Evolutionary conservation across 2,113 vertebrate genomes (phyloP).

Genomic region (Cephalopterus ornatus): DNA sequence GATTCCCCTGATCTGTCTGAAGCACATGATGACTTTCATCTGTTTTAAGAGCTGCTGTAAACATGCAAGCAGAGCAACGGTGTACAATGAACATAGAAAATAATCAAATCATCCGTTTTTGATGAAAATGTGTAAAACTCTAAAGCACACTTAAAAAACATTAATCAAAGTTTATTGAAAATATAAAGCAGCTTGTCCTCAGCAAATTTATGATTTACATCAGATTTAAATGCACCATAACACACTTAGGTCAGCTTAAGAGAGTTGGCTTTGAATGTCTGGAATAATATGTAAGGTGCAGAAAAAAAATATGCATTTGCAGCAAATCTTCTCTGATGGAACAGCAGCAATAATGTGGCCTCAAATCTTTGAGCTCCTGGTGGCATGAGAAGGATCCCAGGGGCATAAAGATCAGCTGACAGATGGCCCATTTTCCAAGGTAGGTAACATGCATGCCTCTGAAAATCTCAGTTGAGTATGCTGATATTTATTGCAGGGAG

Average conservation of each 20-base stretch:
- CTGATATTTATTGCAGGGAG: neutral
- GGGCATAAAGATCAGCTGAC: neutral
- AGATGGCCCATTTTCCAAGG: neutral
- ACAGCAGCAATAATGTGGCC: neutral
- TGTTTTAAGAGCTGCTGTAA: slow-evolving; percentile 52
- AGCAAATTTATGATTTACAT: slow-evolving; percentile 29
- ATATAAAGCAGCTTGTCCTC: slow-evolving; percentile 41
- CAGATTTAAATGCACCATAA: slow-evolving; percentile 17
- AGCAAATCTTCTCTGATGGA: slow-evolving; percentile 1
- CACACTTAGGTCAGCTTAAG: slow-evolving; percentile 18
- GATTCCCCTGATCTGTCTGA: neutral
- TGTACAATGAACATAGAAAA: slow-evolving; percentile 13
- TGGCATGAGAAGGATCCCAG: neutral
- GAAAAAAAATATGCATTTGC: neutral
- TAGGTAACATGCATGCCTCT: neutral
- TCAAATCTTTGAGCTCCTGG: slow-evolving; percentile 20
- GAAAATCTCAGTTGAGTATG: neutral
- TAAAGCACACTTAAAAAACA: slow-evolving; percentile 26
- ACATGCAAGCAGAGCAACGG: neutral
- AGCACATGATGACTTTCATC: slow-evolving; percentile 21
- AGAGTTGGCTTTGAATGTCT: neutral
- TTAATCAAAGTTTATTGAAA: slow-evolving; percentile 38
- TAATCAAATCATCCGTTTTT: slow-evolving; percentile 44
- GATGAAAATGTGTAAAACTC: slow-evolving; percentile 40
- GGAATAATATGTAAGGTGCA: neutral